These are phyloP conservation scores for Hybognathus amarus DNA, from an alignment of 2,797 vertebrate species.

Conservation along the genomic window DNA sequence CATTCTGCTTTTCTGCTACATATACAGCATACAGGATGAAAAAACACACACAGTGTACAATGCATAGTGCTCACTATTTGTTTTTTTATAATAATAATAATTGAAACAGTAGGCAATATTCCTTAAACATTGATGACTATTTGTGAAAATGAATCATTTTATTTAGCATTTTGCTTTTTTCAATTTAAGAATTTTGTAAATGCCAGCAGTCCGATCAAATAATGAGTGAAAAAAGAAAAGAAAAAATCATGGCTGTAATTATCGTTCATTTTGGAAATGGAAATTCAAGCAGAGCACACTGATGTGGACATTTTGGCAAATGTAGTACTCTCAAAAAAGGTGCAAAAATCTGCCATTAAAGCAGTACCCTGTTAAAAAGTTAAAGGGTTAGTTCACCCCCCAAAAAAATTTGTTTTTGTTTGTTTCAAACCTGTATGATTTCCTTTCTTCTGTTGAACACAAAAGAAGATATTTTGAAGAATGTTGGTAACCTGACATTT, in stretches of 20 bases:
- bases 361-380: not conserved
- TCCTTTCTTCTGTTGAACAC: not conserved
- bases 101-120: not conserved
- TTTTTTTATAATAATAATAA: no score
- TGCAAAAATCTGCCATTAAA: not conserved
- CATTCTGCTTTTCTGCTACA: not conserved
- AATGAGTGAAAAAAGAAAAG: not conserved
- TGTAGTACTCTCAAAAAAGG: not conserved
- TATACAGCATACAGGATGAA: no score
- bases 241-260: no score
- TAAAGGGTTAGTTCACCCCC: not conserved
- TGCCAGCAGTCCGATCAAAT: not conserved
- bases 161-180: not conserved
- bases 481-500: no score
- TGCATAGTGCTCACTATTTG: not conserved
- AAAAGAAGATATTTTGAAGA: no score
- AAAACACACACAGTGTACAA: not conserved
- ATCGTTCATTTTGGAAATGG: not conserved
- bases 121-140: not conserved
- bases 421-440: not conserved
- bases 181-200: not conserved
- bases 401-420: no score
- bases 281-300: not conserved
- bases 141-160: no score
- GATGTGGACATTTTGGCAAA: not conserved